These are phyloP conservation scores for Crotalus helleri DNA, from an alignment of 2,113 vertebrate genomes.

Conservation along the genomic window DNA sequence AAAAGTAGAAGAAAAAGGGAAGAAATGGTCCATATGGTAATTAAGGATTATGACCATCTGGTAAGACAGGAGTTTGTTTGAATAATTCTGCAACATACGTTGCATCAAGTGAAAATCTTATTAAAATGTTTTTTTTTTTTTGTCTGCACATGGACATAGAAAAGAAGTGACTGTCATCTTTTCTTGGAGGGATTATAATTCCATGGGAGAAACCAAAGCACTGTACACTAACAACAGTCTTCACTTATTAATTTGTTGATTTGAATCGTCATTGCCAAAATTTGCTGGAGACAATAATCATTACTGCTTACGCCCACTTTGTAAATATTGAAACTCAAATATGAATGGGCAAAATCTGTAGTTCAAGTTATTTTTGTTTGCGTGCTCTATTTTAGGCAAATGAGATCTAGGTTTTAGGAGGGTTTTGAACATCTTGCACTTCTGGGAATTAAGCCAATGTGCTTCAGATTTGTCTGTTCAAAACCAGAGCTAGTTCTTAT, in stretches of 20 bases:
- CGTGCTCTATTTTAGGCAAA: conserved; percentile 26
- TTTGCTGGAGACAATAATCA: not conserved
- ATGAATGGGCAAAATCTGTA: conserved; percentile 1
- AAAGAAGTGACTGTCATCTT: conserved; percentile 45
- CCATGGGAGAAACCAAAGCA: conserved; percentile 22
- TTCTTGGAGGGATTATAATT: conserved; percentile 16
- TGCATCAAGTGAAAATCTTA: conserved; percentile 48
- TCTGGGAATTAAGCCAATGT: conserved; percentile 5
- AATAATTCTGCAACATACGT: conserved; percentile 53
- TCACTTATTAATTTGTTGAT: rapidly evolving
- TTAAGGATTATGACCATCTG: conserved; percentile 75
- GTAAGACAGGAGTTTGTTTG: conserved; percentile 52
- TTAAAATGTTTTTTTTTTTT: conserved; percentile 32
- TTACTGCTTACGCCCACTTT: conserved; percentile 10
- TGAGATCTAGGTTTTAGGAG: not conserved
- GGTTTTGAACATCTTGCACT: conserved; percentile 13
- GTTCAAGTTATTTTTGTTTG: conserved; percentile 19
- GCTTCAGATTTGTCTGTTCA: not conserved
- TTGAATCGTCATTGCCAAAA: not conserved
- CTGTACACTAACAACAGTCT: not conserved
- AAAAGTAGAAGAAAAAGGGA: conserved; percentile 38
- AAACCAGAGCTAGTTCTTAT: conserved; percentile 17
- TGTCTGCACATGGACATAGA: not conserved
- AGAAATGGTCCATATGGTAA: conserved; percentile 65
- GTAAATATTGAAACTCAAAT: conserved; percentile 28